Conservation (phyloP, 2,797 vertebrate species). For the Allobates femoralis region DNA sequence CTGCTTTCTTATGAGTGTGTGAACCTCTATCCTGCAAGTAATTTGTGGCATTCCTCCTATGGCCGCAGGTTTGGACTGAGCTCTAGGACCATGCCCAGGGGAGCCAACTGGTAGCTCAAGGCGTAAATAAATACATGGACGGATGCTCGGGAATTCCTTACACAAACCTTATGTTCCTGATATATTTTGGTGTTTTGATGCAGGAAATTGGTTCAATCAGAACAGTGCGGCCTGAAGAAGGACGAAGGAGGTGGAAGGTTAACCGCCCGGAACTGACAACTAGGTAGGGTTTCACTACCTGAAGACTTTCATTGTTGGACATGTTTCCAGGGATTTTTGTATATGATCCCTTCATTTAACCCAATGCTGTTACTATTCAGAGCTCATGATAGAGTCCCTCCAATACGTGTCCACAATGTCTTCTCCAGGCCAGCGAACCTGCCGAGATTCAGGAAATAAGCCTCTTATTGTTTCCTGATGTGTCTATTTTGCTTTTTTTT, state of each 20-base stretch:
- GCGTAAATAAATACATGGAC: conserved; percentile 42
- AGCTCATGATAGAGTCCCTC: no score
- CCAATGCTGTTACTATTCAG: no score
- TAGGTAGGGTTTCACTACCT: not conserved
- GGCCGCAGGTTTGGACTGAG: conserved; percentile 23
- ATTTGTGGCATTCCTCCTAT: conserved; percentile 53
- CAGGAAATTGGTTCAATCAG: conserved; percentile 51
- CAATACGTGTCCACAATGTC: no score
- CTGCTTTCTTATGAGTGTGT: conserved; percentile 59
- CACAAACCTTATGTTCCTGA: conserved; percentile 47
- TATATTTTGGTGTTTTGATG: conserved; percentile 19
- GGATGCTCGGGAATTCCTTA: conserved; percentile 43
- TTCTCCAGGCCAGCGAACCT: no score
- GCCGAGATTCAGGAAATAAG: no score
- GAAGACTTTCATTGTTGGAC: not conserved
- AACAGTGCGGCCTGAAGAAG: conserved; percentile 22
- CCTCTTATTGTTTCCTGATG: no score
- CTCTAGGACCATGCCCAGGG: conserved; percentile 16
- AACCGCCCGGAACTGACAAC: not conserved
- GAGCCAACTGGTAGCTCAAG: conserved; percentile 35
- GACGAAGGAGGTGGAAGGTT: conserved; percentile 36
- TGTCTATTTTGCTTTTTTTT: no score
- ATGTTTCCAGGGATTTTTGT: not conserved
- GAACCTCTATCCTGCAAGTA: conserved; percentile 46
- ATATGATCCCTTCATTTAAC: no score